Base-by-base conservation (phyloP, 2,888 invertebrate species). In the Diabrotica balteata region DNA sequence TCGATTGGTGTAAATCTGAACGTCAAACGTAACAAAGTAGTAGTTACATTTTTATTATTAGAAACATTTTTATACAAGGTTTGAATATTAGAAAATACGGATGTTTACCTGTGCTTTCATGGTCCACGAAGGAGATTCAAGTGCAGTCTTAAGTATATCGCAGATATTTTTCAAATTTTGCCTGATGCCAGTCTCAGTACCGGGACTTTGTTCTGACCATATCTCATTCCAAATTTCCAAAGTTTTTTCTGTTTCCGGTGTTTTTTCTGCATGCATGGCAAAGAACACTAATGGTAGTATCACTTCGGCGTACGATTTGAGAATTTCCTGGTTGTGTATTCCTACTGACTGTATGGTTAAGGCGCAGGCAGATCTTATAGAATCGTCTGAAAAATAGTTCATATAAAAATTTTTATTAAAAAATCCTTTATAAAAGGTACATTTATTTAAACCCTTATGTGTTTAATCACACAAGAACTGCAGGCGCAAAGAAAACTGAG, bases 171-270 rank as follows among this genome's bases (percentile, higher is more conserved):
- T 85, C 68, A 95, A 83, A 82, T 96, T 92, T 70, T 91, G 89
- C 43, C 90, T 87, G 73, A 96, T 91, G 51, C 94, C 95, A 58
- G 89, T 89, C 85, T 95, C 96, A 0, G 90, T 89, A 5, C 93
- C 92, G n/a, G 94, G 94, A 71, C 94, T 92, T 46, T 93, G 90
- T 79, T 96, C 96, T 55, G 89, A 88, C 96, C 96, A 97, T 51
- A 96, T 87, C 80, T 96, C 96, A 71, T 92, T 93, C 90, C 93
- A 97, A 70, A 91, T 84, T 78, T 92, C 91, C 70, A 92, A 87
- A 9, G 90, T 90, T 69, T 87, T 87, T 71, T 88, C 88, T 57
- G 88, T 89, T 70, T 88, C 89, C 32, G 89, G 88, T 11, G 87
- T 89, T 79, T 90, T 90, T 76, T 91, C 90, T 17, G 90, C 92